Conservation (phyloP, 2,797 vertebrate genomes). For the Bradypus variegatus region DNA sequence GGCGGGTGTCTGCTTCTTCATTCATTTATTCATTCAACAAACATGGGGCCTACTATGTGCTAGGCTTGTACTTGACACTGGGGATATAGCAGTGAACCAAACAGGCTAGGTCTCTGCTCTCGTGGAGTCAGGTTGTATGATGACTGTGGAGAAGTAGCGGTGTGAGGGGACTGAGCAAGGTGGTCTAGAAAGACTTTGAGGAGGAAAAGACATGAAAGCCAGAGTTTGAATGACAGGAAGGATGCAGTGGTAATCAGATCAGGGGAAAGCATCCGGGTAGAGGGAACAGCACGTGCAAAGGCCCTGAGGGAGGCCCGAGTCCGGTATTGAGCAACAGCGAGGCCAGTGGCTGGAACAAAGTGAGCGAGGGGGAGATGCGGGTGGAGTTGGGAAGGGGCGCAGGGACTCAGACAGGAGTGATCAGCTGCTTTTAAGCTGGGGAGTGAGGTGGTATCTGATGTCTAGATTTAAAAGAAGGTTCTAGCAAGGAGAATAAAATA, state of each 20-base stretch:
- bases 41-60: neutral
- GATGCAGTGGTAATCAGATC: neutral
- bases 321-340: neutral
- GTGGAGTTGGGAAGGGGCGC: neutral
- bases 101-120: neutral
- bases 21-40: neutral
- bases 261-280: neutral
- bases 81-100: neutral
- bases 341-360: neutral
- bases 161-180: neutral
- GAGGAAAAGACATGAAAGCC: neutral
- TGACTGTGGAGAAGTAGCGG: neutral
- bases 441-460: neutral
- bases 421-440: neutral
- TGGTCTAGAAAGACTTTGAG: neutral
- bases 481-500: neutral
- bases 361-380: neutral
- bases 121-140: accelerated
- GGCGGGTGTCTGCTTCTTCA: neutral
- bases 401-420: neutral
- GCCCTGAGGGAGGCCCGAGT: neutral
- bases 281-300: neutral
- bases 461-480: neutral
- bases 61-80: neutral
- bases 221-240: neutral